A percentile compares a stretch with the other conserved stretches of the same genome.
Conservation (phyloP, 2,888 invertebrate species). For the Heliconius cydno region DNA sequence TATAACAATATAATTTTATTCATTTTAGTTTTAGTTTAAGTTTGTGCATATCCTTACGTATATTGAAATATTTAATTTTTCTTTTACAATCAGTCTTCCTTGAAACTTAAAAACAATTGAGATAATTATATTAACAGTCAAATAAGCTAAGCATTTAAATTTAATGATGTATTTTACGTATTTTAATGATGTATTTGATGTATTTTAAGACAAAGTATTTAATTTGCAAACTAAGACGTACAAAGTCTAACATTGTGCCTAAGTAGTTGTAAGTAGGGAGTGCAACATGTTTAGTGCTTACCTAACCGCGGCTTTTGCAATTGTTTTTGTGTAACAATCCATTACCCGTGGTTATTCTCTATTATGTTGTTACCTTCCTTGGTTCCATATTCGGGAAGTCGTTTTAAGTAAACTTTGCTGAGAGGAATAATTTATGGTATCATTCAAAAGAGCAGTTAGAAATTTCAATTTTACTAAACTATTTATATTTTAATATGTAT, state of each 20-base stretch:
- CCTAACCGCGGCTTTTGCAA: constrained; percentile 21
- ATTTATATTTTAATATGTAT: too few species aligned
- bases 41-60: not conserved
- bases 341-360: constrained; percentile 3
- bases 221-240: constrained; percentile 10
- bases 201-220: not conserved
- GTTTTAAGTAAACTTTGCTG: not conserved
- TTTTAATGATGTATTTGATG: not conserved
- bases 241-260: not conserved
- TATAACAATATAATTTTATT: not conserved
- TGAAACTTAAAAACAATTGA: not conserved
- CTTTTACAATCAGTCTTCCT: not conserved
- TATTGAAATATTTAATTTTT: too few species aligned
- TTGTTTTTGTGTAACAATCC: constrained; percentile 13
- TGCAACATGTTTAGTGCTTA: constrained; percentile 24
- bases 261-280: not conserved
- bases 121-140: not conserved
- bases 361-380: not conserved
- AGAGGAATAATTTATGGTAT: not conserved
- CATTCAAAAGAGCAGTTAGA: too few species aligned
- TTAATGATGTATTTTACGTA: not conserved
- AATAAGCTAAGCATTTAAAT: not conserved
- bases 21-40: not conserved
- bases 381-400: not conserved
- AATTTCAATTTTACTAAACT: too few species aligned